A percentile compares a stretch with the other conserved stretches of the same genome.
These are phyloP conservation scores for Cladopsammia gracilis DNA, from an alignment of 64 coral and sea anemone species.

Conservation along the genomic window DNA sequence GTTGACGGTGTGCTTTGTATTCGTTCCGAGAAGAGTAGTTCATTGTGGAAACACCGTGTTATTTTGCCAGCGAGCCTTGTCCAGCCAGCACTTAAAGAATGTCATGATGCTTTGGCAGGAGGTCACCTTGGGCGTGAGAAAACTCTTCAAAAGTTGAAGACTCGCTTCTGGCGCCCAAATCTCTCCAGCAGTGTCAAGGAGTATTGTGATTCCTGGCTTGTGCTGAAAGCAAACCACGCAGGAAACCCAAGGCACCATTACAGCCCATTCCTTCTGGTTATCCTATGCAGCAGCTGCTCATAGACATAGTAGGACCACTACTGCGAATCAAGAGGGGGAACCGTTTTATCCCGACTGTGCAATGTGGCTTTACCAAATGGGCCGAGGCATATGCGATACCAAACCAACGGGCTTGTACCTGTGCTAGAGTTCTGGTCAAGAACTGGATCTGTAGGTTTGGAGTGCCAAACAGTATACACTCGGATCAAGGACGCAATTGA, in stretches of 20 bases:
- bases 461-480: slow-evolving; percentile 35
- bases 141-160: no score
- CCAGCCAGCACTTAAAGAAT: no score
- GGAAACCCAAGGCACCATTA: slow-evolving; percentile 23
- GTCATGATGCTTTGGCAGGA: no score
- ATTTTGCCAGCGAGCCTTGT: no score
- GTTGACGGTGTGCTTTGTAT: slow-evolving; percentile 34
- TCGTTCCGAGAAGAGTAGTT: no score
- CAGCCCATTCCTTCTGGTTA: slow-evolving; percentile 58
- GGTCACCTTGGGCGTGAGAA: no score
- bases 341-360: slow-evolving; percentile 60
- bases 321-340: slow-evolving; percentile 43
- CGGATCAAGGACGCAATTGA: slow-evolving; percentile 40
- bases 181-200: slow-evolving; percentile 32
- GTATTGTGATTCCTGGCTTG: slow-evolving; percentile 59
- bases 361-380: slow-evolving; percentile 56
- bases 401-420: slow-evolving; percentile 8
- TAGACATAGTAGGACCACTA: slow-evolving; percentile 55
- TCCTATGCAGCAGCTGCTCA: slow-evolving; percentile 59
- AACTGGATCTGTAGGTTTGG: slow-evolving; percentile 59
- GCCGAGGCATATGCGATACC: no score
- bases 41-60: no score
- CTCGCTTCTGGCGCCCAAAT: slow-evolving; percentile 40
- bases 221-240: slow-evolving; percentile 35
- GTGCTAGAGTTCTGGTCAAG: slow-evolving; percentile 17